Evolutionary conservation across 2,113 vertebrate genomes (phyloP), one percentile per base, ranked within the genome.

Genomic region (Riparia riparia): DNA sequence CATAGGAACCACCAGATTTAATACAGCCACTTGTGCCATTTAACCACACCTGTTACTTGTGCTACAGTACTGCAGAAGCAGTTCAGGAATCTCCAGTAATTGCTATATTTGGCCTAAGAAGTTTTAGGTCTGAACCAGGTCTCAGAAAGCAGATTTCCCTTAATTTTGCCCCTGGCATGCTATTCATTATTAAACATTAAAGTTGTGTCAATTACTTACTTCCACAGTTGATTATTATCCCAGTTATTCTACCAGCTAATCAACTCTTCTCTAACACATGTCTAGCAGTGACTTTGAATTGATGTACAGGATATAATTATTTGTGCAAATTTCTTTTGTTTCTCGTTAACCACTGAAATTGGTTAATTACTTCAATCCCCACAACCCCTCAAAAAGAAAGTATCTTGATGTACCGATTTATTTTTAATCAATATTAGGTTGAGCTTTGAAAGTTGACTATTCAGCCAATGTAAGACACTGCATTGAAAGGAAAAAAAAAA

Each of bases 181-280:
- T 94, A 96, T 97, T 98, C 95, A 96, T 97, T 98, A 96, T 97
- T 97, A 97, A 98, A 96, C 91, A 97, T 97, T 96, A 97, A 97
- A 97, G 93, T 97, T 97, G 92, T 93, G 90, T 96, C 97, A 97
- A 90, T 98, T 97, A 96, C 94, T 96, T 97, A 86, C 95, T 97
- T 97, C 92, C 95, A 96, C 83, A 95, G 80, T 95, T 95, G 82
- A 98, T 96, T 95, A 97, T 96, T 97, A 96, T 96, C 96, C 96
- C 70, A 53, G 87, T 95, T 96, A 93, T 95, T 96, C 92, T 88
- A 93, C 85, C 85, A 96, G 82, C 89, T 95, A 96, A 98, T 97
- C 97, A 97, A 94, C 81, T 83, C 70, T 70, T 90, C 83, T 93
- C 94, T 86, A 86, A 95, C 91, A 85, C 12, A 19, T 41, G 68